These are phyloP conservation scores for Stratiomys singularior DNA, from an alignment of 2,888 invertebrate species.

Conservation along the genomic window DNA sequence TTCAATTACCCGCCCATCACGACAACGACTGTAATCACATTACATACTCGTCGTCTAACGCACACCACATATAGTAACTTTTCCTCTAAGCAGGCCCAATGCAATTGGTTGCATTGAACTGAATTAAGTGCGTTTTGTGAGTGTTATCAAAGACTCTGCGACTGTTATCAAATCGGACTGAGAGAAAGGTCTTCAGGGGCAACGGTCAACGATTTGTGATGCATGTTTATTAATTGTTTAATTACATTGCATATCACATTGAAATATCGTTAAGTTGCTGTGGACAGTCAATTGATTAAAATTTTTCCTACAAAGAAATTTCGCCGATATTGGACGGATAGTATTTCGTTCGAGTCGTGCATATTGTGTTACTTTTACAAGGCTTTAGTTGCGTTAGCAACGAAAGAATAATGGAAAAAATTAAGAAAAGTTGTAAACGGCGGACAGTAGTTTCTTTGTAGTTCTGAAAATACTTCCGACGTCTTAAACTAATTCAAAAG, in stretches of 20 bases:
- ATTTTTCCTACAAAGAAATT: too few species aligned
- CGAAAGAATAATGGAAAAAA: too few species aligned
- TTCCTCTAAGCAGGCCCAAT: slow-evolving; percentile 32
- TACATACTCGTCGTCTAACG: background rate
- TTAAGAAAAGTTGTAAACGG: too few species aligned
- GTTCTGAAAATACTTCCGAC: too few species aligned
- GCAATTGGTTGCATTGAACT: slow-evolving; percentile 3
- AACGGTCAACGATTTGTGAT: slow-evolving; percentile 50
- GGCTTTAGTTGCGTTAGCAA: too few species aligned
- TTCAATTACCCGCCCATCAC: slow-evolving; percentile 49
- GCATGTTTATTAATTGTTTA: slow-evolving; percentile 51
- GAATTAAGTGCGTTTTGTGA: slow-evolving; percentile 18
- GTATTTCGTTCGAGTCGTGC: too few species aligned
- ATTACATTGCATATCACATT: slow-evolving; percentile 44
- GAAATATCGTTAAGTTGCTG: background rate
- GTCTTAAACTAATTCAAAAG: too few species aligned
- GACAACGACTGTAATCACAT: slow-evolving; percentile 21
- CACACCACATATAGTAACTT: background rate
- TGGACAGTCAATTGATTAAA: slow-evolving; percentile 5
- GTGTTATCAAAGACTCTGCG: slow-evolving; percentile 26
- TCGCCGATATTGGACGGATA: too few species aligned
- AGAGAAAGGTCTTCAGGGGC: slow-evolving; percentile 40
- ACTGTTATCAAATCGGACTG: slow-evolving; percentile 24
- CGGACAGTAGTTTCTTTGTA: too few species aligned
- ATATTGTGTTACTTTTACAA: too few species aligned